Percentiles rank a stretch among this genome's conserved stretches.
phyloP scores from a whole-genome alignment of 2,888 invertebrate genomes.

The Cryptocheilus praepositus region DNA sequence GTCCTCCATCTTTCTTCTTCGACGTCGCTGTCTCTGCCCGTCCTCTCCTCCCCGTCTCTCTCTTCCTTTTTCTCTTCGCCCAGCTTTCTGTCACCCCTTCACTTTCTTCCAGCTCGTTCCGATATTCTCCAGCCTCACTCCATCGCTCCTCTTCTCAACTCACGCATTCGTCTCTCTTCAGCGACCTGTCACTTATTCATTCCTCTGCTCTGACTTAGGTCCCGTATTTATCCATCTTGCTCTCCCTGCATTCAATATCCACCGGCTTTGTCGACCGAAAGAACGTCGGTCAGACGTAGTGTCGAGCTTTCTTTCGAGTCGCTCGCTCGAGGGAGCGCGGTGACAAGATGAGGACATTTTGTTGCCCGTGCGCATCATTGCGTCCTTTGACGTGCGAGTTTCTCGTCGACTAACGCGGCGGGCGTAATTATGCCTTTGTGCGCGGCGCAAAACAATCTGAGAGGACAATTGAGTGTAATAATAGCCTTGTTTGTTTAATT shows the following conservation, averaged over 20 bases:
- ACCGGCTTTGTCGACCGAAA: too few species aligned
- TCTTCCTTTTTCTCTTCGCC: slow-evolving; percentile 16
- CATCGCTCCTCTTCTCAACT: background rate
- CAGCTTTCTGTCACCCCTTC: slow-evolving; percentile 22
- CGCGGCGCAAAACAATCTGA: too few species aligned
- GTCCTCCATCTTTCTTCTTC: slow-evolving; percentile 25
- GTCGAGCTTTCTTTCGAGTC: too few species aligned
- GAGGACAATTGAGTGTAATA: too few species aligned
- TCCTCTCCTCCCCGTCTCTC: slow-evolving; percentile 11
- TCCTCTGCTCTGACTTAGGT: slow-evolving; percentile 23
- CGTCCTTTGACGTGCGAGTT: too few species aligned
- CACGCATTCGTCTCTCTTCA: background rate
- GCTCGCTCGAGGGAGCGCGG: too few species aligned
- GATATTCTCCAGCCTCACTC: background rate
- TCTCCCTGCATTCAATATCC: background rate
- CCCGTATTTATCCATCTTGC: background rate
- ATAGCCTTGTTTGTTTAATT: too few species aligned
- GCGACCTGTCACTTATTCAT: background rate
- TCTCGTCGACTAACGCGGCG: too few species aligned
- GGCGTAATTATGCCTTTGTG: too few species aligned
- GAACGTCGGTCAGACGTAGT: too few species aligned
- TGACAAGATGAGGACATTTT: too few species aligned
- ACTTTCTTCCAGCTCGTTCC: slow-evolving; percentile 8
- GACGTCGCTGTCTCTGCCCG: slow-evolving; percentile 20
- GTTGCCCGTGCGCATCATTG: too few species aligned